phyloP scores from a whole-genome alignment of 2,113 vertebrate genomes.

The Phodopus roborovskii region DNA sequence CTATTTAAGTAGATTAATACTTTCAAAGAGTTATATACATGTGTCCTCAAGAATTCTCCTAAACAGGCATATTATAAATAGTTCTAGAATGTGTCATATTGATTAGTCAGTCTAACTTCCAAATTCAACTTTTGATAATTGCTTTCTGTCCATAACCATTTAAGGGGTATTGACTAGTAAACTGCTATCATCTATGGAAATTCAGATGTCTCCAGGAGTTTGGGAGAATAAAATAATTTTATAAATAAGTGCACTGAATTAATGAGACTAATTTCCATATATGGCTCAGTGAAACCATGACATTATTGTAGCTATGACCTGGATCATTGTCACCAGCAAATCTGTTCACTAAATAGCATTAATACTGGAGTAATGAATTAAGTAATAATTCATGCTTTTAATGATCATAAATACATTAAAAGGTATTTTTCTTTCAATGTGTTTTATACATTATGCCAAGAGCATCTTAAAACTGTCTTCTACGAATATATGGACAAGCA shows the following conservation, averaged over 20 bases:
- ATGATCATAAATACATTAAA: conserved; percentile 10
- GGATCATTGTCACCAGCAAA: neutral
- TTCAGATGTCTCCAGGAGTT: neutral
- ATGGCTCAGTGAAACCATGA: neutral
- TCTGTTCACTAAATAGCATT: conserved; percentile 16
- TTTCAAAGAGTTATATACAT: neutral
- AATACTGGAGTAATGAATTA: conserved; percentile 49
- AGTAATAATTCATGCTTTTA: conserved; percentile 12
- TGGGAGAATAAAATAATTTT: neutral
- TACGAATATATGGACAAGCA: neutral
- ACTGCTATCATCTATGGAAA: neutral
- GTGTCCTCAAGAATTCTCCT: neutral
- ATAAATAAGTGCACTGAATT: neutral
- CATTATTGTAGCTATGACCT: neutral
- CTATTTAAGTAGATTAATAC: neutral
- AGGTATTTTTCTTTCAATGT: neutral
- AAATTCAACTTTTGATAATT: neutral
- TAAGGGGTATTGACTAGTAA: neutral
- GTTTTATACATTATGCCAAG: conserved; percentile 22
- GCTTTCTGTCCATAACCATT: neutral
- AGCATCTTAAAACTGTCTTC: conserved; percentile 8
- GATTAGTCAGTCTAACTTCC: neutral
- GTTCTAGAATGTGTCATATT: neutral
- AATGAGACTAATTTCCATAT: neutral
- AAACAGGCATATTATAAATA: neutral